These are phyloP conservation scores for Corythornis vintsioides DNA, from an alignment of 2,113 vertebrate species.

Conservation along the genomic window DNA sequence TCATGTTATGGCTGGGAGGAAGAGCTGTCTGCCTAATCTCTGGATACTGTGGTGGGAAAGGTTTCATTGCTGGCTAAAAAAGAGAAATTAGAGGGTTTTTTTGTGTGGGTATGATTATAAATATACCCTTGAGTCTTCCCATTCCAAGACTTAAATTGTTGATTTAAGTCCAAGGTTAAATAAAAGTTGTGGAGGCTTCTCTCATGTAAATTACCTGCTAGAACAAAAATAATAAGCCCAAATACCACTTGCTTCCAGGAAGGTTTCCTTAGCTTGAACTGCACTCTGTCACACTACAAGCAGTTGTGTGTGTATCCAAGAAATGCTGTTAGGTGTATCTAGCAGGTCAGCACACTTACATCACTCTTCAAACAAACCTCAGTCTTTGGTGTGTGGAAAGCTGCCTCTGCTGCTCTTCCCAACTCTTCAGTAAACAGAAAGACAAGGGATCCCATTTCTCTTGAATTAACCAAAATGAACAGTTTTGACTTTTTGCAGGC, in stretches of 20 bases:
- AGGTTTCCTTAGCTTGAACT: not conserved
- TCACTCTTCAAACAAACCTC: not conserved
- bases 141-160: not conserved
- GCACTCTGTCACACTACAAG: rapidly evolving
- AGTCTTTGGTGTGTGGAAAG: rapidly evolving
- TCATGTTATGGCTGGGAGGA: not conserved
- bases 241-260: not conserved
- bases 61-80: not conserved
- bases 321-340: not conserved
- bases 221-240: not conserved
- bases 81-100: not conserved
- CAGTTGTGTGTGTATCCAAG: not conserved
- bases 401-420: not conserved
- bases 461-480: not conserved
- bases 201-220: not conserved
- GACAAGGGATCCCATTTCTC: not conserved
- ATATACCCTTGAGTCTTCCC: not conserved
- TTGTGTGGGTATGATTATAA: not conserved
- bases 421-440: not conserved
- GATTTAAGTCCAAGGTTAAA: not conserved
- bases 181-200: not conserved
- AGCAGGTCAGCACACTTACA: rapidly evolving
- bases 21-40: not conserved
- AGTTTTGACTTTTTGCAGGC: not conserved
- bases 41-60: not conserved